A percentile compares a stretch with the other conserved stretches of the same genome.
These are phyloP conservation scores for Clivina fossor DNA, from an alignment of 2,888 invertebrate genomes.

Conservation along the genomic window DNA sequence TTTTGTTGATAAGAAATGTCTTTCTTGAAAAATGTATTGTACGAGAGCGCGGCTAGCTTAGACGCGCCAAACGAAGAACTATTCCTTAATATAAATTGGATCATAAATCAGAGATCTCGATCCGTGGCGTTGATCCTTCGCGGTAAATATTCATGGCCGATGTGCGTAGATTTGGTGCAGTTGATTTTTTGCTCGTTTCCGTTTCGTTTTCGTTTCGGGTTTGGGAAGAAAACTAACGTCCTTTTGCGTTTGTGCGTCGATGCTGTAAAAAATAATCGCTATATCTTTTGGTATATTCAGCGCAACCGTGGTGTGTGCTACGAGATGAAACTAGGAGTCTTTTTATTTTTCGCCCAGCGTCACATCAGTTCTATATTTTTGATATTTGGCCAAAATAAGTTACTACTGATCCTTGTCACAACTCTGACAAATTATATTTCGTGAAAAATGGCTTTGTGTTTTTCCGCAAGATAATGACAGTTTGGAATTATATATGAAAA, in stretches of 20 bases:
- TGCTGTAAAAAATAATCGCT: background rate
- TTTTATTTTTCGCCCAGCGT: no score
- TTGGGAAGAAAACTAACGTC: background rate
- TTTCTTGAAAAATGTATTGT: conserved; percentile 31
- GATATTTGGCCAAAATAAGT: no score
- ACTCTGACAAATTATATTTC: no score
- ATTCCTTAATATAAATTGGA: conserved; percentile 32
- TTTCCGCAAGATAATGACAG: no score
- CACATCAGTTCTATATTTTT: no score
- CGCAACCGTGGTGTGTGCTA: no score
- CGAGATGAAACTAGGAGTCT: no score
- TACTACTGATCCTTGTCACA: no score
- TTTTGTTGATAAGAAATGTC: conserved; percentile 28
- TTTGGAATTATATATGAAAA: no score
- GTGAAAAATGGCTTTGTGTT: no score
- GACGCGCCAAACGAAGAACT: no score
- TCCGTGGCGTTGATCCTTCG: conserved; percentile 17
- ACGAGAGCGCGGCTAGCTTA: conserved; percentile 13
- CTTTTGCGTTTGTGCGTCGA: background rate
- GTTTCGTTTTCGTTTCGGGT: background rate
- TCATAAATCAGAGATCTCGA: conserved; percentile 25
- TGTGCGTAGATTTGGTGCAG: conserved; percentile 6
- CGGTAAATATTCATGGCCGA: conserved; percentile 30
- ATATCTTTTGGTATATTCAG: no score
- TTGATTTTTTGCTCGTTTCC: background rate